Conservation (phyloP, 1,140 invertebrate genomes). For the Eumeta japonica region DNA sequence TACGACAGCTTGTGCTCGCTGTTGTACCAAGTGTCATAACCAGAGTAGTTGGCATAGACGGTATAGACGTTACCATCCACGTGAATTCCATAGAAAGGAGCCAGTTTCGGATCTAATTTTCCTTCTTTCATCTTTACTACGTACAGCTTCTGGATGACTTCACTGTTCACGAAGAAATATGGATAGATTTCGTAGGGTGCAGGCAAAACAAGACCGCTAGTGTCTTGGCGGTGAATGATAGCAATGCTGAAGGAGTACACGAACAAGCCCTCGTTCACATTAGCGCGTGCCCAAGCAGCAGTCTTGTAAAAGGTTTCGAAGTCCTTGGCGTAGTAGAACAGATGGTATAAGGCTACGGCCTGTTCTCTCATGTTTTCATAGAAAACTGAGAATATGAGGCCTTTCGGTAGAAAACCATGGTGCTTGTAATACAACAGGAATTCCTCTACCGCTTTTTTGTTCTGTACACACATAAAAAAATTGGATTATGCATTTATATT, state of each 20-base stretch:
- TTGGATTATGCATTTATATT: no score
- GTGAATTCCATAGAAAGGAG: slow-evolving; percentile 42
- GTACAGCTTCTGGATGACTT: slow-evolving; percentile 59
- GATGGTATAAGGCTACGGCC: slow-evolving; percentile 53
- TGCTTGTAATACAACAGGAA: slow-evolving; percentile 55
- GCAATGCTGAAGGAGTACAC: slow-evolving; percentile 61
- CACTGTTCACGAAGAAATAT: slow-evolving; percentile 60
- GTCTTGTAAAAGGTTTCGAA: slow-evolving; percentile 65
- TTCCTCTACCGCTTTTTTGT: slow-evolving; percentile 55
- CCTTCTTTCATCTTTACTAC: slow-evolving; percentile 60
- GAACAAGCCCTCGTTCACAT: slow-evolving; percentile 65
- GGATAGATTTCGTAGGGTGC: slow-evolving; percentile 65
- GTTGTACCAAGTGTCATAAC: slow-evolving; percentile 49
- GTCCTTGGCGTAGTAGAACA: slow-evolving; percentile 64
- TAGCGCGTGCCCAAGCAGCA: slow-evolving; percentile 59
- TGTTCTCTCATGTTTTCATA: slow-evolving; percentile 57
- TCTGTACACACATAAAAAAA: no score
- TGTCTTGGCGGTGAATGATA: slow-evolving; percentile 60
- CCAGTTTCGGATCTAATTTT: slow-evolving; percentile 18
- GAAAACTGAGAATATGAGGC: slow-evolving; percentile 57
- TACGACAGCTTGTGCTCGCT: slow-evolving; percentile 66
- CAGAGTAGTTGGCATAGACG: slow-evolving; percentile 55
- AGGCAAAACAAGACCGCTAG: slow-evolving; percentile 60
- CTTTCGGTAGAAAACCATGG: slow-evolving; percentile 50
- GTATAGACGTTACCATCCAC: slow-evolving; percentile 45